Conservation (phyloP, 2,888 invertebrate species). For the Suillia variegata region DNA sequence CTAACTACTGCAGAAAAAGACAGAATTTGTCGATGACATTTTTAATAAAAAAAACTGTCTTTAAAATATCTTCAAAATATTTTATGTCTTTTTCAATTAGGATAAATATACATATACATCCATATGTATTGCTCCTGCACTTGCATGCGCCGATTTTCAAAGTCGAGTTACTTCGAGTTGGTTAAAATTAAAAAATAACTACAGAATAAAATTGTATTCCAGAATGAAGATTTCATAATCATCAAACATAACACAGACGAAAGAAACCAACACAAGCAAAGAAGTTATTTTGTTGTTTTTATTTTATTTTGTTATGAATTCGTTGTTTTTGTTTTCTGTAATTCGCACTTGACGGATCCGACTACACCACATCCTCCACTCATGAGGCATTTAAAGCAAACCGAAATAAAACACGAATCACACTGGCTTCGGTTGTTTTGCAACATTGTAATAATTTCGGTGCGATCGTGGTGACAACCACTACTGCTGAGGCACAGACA, state of each 20-base stretch:
- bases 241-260: neutral
- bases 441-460: neutral
- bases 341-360: neutral
- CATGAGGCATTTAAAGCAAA: too few relatives aligned
- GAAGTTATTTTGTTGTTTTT: neutral
- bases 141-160: too few relatives aligned
- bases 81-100: too few relatives aligned
- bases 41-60: too few relatives aligned
- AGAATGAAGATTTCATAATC: neutral
- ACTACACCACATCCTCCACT: neutral
- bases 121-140: too few relatives aligned
- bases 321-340: neutral
- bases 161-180: too few relatives aligned
- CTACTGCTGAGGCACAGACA: neutral
- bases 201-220: neutral
- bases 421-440: neutral
- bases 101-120: too few relatives aligned
- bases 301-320: neutral
- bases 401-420: too few relatives aligned
- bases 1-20: too few relatives aligned
- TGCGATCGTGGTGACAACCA: neutral
- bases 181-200: slow-evolving; percentile 1
- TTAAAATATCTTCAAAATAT: too few relatives aligned
- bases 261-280: neutral
- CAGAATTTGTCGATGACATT: too few relatives aligned